These are phyloP conservation scores for Drosophila paulistorum DNA, from an alignment of 1,140 invertebrate genomes.

Conservation along the genomic window DNA sequence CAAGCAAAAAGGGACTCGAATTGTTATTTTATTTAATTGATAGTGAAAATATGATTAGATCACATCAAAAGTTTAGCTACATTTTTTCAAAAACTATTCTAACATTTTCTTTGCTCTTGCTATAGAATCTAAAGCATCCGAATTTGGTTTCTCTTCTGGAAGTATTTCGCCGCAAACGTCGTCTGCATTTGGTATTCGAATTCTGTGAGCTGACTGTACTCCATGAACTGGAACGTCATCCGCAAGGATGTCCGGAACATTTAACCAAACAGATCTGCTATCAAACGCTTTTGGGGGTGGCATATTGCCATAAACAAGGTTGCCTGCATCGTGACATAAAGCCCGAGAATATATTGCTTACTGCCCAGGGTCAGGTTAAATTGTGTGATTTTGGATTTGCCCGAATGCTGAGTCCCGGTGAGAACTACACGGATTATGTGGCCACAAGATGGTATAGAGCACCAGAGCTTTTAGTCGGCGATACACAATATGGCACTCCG, in stretches of 20 bases:
- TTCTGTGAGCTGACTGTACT: constrained; percentile 98
- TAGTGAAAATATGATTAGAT: too few species aligned
- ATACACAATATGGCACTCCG: constrained; percentile 97
- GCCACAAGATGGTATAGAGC: constrained; percentile 99
- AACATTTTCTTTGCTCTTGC: background rate
- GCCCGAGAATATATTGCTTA: constrained; percentile 99
- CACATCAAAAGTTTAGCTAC: too few species aligned
- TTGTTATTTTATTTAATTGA: too few species aligned
- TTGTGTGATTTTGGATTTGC: constrained; percentile 99
- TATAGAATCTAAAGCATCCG: constrained; percentile 98
- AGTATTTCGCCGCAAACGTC: constrained; percentile 97
- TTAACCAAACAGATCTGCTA: constrained; percentile 96
- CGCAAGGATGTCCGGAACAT: constrained; percentile 92
- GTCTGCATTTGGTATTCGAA: constrained; percentile 99
- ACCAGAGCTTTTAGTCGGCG: constrained; percentile 97
- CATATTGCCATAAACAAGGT: constrained; percentile 98
- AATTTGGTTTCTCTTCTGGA: constrained; percentile 99
- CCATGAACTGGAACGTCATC: constrained; percentile 97
- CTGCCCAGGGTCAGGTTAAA: constrained; percentile 96
- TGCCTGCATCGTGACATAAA: constrained; percentile 99
- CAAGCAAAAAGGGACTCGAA: too few species aligned
- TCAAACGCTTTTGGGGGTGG: constrained; percentile 97
- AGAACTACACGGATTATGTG: constrained; percentile 99
- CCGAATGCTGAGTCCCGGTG: constrained; percentile 97
- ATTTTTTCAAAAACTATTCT: constrained; percentile 3